These are phyloP conservation scores for Chloroceryle amazona DNA, from an alignment of 2,797 vertebrate species.

Conservation along the genomic window DNA sequence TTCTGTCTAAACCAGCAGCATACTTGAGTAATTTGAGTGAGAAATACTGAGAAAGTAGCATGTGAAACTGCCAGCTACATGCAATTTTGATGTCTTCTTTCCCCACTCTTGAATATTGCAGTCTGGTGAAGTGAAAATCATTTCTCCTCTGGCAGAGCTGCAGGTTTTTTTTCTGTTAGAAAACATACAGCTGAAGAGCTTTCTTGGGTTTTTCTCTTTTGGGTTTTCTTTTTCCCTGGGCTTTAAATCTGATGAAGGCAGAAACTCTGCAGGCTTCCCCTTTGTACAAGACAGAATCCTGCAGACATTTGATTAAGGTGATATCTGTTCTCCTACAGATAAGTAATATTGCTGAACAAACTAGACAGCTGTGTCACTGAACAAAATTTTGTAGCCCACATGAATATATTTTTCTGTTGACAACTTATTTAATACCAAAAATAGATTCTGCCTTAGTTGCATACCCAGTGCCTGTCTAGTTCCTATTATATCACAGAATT, in stretches of 20 bases:
- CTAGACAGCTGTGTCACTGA: neutral
- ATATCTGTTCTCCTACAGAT: neutral
- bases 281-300: neutral
- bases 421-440: constrained; percentile 42
- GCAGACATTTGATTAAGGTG: neutral
- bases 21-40: neutral
- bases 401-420: neutral
- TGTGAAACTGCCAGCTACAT: constrained; percentile 12
- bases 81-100: constrained; percentile 43
- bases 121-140: constrained; percentile 21
- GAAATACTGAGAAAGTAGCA: neutral
- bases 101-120: neutral
- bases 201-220: neutral
- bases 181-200: neutral
- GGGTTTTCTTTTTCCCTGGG: neutral
- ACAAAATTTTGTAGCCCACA: neutral
- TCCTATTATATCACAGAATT: neutral
- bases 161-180: neutral
- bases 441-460: neutral
- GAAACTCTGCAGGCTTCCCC: neutral
- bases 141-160: constrained; percentile 5
- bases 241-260: constrained; percentile 9
- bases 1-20: neutral
- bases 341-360: neutral
- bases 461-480: neutral